Conservation (phyloP, 2,888 invertebrate genomes). For the Acrobasis suavella region DNA sequence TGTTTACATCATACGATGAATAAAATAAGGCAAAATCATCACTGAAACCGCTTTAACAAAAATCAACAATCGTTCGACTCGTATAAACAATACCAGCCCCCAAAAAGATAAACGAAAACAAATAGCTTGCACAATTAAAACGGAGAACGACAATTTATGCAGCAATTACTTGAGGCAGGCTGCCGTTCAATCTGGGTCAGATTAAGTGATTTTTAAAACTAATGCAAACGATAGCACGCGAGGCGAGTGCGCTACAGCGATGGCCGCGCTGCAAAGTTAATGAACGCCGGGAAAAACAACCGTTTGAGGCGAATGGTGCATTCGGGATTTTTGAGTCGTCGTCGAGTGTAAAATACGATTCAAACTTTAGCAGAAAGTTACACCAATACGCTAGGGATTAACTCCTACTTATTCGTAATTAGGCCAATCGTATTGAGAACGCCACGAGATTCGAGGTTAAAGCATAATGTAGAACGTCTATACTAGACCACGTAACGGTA, state of each 20-base stretch:
- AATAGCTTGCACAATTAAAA: conserved; percentile 63
- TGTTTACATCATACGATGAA: neutral
- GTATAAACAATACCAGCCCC: conserved; percentile 22
- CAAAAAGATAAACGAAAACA: conserved; percentile 34
- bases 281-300: conserved; percentile 57
- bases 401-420: neutral
- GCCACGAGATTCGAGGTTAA: neutral
- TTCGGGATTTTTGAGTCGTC: conserved; percentile 36
- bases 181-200: conserved; percentile 75
- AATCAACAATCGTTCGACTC: neutral
- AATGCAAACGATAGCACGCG: conserved; percentile 72
- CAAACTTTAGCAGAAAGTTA: conserved; percentile 2
- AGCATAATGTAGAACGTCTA: conserved; percentile 13
- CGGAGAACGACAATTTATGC: conserved; percentile 71
- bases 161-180: conserved; percentile 73
- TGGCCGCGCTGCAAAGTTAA: conserved; percentile 59
- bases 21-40: neutral
- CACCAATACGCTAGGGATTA: neutral
- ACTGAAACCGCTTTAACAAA: neutral
- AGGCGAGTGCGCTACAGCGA: conserved; percentile 53
- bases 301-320: conserved; percentile 45
- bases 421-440: neutral
- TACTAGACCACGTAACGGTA: conserved; percentile 55
- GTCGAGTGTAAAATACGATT: conserved; percentile 6
- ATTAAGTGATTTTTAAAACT: conserved; percentile 79